Evolutionary conservation across 92 coral and sea anemone genomes (phyloP), one percentile per base, ranked within the genome.

Genomic region (Plumapathes pennacea): DNA sequence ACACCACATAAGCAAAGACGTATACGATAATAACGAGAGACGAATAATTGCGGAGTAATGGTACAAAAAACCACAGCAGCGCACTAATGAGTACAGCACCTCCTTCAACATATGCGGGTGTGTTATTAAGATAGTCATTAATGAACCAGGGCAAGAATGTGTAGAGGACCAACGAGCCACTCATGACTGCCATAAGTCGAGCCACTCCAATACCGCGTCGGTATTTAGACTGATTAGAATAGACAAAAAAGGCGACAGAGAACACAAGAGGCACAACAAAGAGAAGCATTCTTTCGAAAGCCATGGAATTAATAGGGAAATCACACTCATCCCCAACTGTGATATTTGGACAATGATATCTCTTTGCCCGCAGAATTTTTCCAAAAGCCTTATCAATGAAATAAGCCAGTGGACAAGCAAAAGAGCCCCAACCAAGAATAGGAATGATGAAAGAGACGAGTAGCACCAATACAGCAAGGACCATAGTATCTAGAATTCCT

Each of bases 101-200:
- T 4, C 67, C 67, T 6, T 60, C 46, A 19, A 60, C 67, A 44
- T 60, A 60, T 5, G 46, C 46, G 1, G 54, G 57, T n/a, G 67
- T 60, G 12, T 60, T 51, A 3, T 58, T 43, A 12, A 64, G 34
- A 26, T 48, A 74, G 9, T 49, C 81, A 32, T 74, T 65, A 42
- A 74, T 60, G 15, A 74, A 64, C 73, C 73, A 74, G 5, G 81
- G 81, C 5, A 67, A 43, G 24, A 74, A 74, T 0, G 81, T 54
- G 50, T 62, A 60, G 50, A 59, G 50, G 15, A 74, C 49, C n/a
- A 50, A 10, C 33, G 15, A 36, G 4, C 54, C 37, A 44, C 67
- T 14, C n/a, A 47, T 44, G 24, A 44, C 50, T 10, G 60, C 31
- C 0, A 78, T 13, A 10, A 8, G 14, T 11, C 38, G 26, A n/a